Evolutionary conservation across 2,113 vertebrate species (phyloP).

Genomic region (Muntiacus muntjak): DNA sequence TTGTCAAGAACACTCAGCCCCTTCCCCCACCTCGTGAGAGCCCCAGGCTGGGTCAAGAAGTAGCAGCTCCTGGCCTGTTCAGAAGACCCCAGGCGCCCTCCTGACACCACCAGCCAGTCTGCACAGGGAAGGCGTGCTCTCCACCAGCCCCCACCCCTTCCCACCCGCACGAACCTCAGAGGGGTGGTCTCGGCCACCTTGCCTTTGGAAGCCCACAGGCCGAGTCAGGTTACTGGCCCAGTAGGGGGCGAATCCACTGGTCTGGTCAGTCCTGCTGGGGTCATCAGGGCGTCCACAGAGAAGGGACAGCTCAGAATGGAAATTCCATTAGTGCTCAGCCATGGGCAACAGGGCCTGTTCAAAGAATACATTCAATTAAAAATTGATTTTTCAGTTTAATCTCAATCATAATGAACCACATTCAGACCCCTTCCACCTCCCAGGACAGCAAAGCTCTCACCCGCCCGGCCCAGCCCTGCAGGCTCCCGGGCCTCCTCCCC

Average conservation of each 20-base stretch:
- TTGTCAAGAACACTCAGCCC: not conserved
- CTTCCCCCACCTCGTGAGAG: not conserved
- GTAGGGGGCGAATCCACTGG: rapidly evolving
- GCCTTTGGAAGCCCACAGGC: rapidly evolving
- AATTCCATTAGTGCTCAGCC: conserved; percentile 77
- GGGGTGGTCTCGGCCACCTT: not conserved
- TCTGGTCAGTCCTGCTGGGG: conserved; percentile 54
- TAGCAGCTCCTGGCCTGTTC: not conserved
- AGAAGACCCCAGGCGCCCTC: not conserved
- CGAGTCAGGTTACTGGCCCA: not conserved
- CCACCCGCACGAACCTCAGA: rapidly evolving
- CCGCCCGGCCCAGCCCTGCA: not conserved
- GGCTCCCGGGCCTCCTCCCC: not conserved
- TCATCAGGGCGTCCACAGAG: conserved; percentile 58
- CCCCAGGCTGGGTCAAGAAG: not conserved
- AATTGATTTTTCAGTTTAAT: conserved; percentile 74
- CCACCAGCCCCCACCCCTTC: not conserved
- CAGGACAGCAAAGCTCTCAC: not conserved
- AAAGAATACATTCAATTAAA: conserved; percentile 82
- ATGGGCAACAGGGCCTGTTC: conserved; percentile 72
- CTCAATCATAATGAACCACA: conserved; percentile 54
- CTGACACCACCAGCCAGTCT: rapidly evolving
- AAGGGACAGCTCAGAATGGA: not conserved
- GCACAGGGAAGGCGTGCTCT: not conserved
- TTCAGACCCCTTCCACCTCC: conserved; percentile 39